phyloP scores from a whole-genome alignment of 1,140 invertebrate genomes.

The Nasonia giraulti region DNA sequence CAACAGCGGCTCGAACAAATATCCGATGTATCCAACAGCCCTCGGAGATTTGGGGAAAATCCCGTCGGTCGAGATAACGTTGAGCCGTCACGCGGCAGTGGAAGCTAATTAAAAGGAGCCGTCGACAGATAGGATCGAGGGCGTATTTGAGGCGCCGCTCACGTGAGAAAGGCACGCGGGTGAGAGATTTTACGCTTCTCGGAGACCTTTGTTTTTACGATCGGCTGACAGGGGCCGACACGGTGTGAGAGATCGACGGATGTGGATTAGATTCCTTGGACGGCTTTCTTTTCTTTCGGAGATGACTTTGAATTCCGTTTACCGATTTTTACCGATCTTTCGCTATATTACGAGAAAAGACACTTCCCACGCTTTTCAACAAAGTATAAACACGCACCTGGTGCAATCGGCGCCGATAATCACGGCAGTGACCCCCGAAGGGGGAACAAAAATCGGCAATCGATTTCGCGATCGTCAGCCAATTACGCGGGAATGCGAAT shows the following conservation, averaged over 20 bases:
- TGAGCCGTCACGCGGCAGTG: constrained; percentile 43
- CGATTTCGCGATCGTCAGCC: constrained; percentile 48
- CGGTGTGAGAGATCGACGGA: constrained; percentile 21
- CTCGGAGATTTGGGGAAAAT: constrained; percentile 18
- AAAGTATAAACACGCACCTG: not conserved
- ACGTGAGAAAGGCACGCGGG: constrained; percentile 56
- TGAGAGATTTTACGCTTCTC: constrained; percentile 57
- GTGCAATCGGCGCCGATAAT: constrained; percentile 33
- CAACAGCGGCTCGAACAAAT: too few species aligned
- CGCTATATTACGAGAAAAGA: too few species aligned
- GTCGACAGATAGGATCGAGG: constrained; percentile 54
- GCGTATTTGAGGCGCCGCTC: constrained; percentile 60
- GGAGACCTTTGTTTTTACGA: constrained; percentile 47
- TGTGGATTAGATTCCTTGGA: constrained; percentile 51
- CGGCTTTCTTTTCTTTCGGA: constrained; percentile 46
- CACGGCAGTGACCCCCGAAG: not conserved
- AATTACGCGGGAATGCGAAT: constrained; percentile 48
- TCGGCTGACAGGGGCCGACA: not conserved
- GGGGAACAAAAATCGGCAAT: constrained; percentile 7
- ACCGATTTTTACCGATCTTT: not conserved
- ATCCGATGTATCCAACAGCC: too few species aligned
- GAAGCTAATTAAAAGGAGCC: constrained; percentile 71
- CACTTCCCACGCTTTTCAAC: constrained; percentile 16
- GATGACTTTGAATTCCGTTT: not conserved
- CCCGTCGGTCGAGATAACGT: not conserved